Base-by-base conservation (phyloP, 2,888 invertebrate species). In the Empis livida region DNA sequence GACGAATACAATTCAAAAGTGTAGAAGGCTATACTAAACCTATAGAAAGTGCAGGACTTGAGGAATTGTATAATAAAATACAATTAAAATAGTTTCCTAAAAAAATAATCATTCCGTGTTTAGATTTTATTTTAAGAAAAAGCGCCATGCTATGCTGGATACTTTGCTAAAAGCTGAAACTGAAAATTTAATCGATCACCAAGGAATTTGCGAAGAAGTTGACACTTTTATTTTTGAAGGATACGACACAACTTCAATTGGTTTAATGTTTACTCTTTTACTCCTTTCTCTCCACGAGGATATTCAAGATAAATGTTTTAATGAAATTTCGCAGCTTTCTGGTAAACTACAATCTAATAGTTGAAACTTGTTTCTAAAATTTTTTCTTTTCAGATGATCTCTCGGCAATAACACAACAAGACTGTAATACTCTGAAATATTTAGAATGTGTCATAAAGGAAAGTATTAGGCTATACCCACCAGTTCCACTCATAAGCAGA, bases 151-250 rank as follows among this genome's bases (percentile, higher is more conserved):
- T 1, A 73, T 78, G 74, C 57, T 78, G 44, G 77, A 78, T 59
- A 66, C 77, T 14, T 57, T 78, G 5, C 55, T 78, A n/a, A 59
- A 65, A 5, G 75, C 75, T 0, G 73, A 76, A 53, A 61, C 64
- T 40, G 65, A 72, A 3, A 73, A 72, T 1, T 58, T 62, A 17
- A 75, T 77, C 35, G 71, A 74, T 55, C 71, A 71, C 51, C 57
- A 61, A 43, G 77, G 76, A 3, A 74, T 79, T 49, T 71, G 74
- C 53, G 78, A 78, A 57, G 78, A 78, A 65, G 78, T 79, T 2
- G 77, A 78, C 50, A 79, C 78, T 0, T 78, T 79, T 49, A 76
- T 78, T 74, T 77, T 78, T 60, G 78, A 74, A 61, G 78, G 81
- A 1, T 79, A 79, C 56, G 81, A 81, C 49, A 81, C 80, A 0